A percentile compares a stretch with the other conserved stretches of the same genome.
Evolutionary conservation across 2,888 invertebrate genomes (phyloP).

Genomic region (Parnassius apollo): DNA sequence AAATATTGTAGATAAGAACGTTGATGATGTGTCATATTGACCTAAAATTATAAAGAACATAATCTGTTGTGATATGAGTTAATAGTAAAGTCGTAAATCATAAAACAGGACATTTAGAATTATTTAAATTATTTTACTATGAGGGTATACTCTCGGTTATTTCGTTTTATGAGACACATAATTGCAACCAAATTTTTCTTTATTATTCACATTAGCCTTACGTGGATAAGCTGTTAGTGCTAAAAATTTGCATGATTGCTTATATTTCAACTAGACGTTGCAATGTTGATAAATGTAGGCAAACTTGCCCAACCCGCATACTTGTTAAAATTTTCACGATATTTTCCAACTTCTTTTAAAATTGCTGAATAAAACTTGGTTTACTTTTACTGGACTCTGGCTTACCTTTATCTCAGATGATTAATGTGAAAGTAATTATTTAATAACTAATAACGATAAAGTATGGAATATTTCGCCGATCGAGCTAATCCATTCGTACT

Average conservation of each 20-base stretch:
- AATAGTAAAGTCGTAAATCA: constrained; percentile 8
- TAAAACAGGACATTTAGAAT: not conserved
- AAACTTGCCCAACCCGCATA: constrained; percentile 4
- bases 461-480: too few relatives aligned
- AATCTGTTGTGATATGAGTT: too few relatives aligned
- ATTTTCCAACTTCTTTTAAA: not conserved
- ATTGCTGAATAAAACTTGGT: too few relatives aligned
- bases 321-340: not conserved
- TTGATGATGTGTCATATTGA: too few relatives aligned
- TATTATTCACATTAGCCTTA: constrained; percentile 6
- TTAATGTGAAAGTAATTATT: too few relatives aligned
- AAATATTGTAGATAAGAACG: too few relatives aligned
- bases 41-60: too few relatives aligned
- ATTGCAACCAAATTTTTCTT: constrained; percentile 1
- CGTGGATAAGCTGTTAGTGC: not conserved
- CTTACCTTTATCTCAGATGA: too few relatives aligned
- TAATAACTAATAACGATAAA: too few relatives aligned
- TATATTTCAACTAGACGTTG: constrained; percentile 5
- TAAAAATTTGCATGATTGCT: constrained; percentile 16
- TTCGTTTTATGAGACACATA: not conserved
- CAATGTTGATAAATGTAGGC: constrained; percentile 16
- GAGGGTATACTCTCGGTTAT: not conserved
- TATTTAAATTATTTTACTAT: not conserved
- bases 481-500: too few relatives aligned
- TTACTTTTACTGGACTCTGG: too few relatives aligned